A percentile compares a stretch with the other conserved stretches of the same genome.
Evolutionary conservation across 2,797 vertebrate species (phyloP).

Genomic region (Acanthornis magna): DNA sequence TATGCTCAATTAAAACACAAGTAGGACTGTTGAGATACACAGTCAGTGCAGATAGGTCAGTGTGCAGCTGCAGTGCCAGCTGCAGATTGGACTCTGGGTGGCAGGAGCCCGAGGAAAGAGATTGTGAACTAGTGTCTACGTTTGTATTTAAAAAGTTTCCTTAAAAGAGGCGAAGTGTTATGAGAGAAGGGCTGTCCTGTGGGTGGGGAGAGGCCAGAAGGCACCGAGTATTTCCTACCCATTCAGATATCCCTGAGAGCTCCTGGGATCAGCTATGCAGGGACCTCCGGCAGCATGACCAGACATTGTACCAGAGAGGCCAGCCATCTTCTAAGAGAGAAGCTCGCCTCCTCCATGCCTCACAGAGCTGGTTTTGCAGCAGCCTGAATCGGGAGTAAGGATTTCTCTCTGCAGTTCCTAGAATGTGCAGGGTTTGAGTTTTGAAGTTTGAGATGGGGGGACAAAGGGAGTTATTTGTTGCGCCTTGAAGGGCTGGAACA

Average conservation of each 20-base stretch:
- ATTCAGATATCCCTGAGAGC: not conserved
- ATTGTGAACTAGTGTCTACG: not conserved
- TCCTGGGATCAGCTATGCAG: not conserved
- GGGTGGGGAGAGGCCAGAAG: not conserved
- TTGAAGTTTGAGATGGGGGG: not conserved
- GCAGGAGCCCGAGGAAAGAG: not conserved
- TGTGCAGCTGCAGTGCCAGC: not conserved
- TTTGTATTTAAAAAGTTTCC: not conserved
- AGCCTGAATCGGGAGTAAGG: not conserved
- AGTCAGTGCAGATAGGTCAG: not conserved
- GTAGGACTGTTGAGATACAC: not conserved
- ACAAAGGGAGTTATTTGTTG: not conserved
- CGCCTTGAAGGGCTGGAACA: not conserved
- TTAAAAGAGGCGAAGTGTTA: not conserved
- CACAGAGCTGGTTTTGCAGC: not conserved
- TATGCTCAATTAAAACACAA: not conserved
- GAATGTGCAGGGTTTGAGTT: not conserved
- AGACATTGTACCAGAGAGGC: not conserved
- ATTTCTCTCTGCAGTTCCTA: not conserved
- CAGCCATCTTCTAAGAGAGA: not conserved
- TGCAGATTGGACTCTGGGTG: not conserved
- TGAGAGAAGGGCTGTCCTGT: not conserved
- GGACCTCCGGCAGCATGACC: not conserved
- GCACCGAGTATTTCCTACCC: not conserved
- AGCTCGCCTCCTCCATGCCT: not conserved